Percentiles rank a stretch among this genome's conserved stretches.
Conservation (phyloP, 2,113 vertebrate species). For the Tretioscincus oriximinensis region DNA sequence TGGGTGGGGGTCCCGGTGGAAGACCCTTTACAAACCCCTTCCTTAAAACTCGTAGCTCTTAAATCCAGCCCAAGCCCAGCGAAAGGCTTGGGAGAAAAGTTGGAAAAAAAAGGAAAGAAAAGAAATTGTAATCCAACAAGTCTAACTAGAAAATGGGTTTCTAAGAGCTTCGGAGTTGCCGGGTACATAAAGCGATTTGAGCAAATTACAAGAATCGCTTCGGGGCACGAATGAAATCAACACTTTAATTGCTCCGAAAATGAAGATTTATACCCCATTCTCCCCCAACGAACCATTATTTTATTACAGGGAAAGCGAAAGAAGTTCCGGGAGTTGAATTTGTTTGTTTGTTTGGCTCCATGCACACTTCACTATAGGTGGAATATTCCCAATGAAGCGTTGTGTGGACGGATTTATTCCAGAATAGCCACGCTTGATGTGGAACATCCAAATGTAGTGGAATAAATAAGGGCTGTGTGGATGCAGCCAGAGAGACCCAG, state of each 20-base stretch:
- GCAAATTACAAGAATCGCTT: slow-evolving; percentile 91
- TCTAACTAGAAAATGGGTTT: slow-evolving; percentile 86
- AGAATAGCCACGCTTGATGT: too few species aligned
- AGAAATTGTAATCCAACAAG: slow-evolving; percentile 81
- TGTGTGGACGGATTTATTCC: too few species aligned
- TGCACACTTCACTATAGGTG: too few species aligned
- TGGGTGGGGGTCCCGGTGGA: too few species aligned
- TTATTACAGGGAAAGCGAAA: slow-evolving; percentile 75
- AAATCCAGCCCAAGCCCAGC: slow-evolving; percentile 32
- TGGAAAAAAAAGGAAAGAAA: slow-evolving; percentile 27
- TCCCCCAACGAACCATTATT: slow-evolving; percentile 79
- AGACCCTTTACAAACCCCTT: too few species aligned
- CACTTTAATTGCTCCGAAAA: slow-evolving; percentile 98
- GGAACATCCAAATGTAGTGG: too few species aligned
- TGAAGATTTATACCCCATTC: slow-evolving; percentile 94
- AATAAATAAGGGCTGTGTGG: too few species aligned
- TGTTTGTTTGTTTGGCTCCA: slow-evolving; percentile 19
- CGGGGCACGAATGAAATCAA: slow-evolving; percentile 88
- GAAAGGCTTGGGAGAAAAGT: slow-evolving; percentile 56
- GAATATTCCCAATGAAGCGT: too few species aligned
- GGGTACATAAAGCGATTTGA: slow-evolving; percentile 90
- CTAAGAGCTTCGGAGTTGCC: slow-evolving; percentile 83
- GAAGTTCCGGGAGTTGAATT: slow-evolving; percentile 35
- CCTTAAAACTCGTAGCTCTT: slow-evolving; percentile 20
- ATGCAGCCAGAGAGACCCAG: too few species aligned